Conservation (phyloP, 2,888 invertebrate genomes). For the Heliothis peltigera region DNA sequence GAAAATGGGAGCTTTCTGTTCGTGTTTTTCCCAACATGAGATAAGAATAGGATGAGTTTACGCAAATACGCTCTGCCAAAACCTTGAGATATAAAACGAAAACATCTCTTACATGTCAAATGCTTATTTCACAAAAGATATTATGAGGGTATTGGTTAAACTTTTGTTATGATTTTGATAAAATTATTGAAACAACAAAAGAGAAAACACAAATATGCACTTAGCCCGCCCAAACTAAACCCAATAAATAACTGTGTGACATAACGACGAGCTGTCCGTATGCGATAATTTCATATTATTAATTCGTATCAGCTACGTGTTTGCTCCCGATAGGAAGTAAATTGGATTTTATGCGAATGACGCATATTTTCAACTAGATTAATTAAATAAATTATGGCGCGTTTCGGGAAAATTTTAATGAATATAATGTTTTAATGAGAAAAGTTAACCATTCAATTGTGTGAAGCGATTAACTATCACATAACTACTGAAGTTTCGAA, state of each 20-base stretch:
- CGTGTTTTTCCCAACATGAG: conserved; percentile 65
- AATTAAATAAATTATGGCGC: conserved; percentile 77
- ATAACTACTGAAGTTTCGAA: conserved; percentile 8
- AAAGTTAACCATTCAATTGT: conserved; percentile 40
- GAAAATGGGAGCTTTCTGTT: conserved; percentile 68
- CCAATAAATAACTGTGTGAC: conserved; percentile 62
- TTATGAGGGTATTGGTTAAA: not conserved
- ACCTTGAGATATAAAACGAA: conserved; percentile 59
- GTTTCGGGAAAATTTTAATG: conserved; percentile 71
- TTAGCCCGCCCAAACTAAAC: conserved; percentile 64
- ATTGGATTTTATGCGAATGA: conserved; percentile 84
- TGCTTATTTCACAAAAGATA: conserved; percentile 21
- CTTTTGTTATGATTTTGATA: conserved; percentile 1
- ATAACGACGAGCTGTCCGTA: conserved; percentile 72
- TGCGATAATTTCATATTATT: conserved; percentile 83
- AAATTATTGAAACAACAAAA: conserved; percentile 17
- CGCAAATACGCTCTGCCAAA: conserved; percentile 69
- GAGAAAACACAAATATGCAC: conserved; percentile 30
- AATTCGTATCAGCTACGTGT: conserved; percentile 80
- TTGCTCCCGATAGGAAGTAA: conserved; percentile 79
- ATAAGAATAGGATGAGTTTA: conserved; percentile 72
- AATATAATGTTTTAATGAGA: conserved; percentile 58
- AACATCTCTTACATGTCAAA: conserved; percentile 46
- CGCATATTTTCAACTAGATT: conserved; percentile 80
- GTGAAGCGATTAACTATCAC: conserved; percentile 26